A percentile compares a stretch with the other conserved stretches of the same genome.
phyloP scores from a whole-genome alignment of 2,888 invertebrate genomes.

The Petrolisthes manimaculis region DNA sequence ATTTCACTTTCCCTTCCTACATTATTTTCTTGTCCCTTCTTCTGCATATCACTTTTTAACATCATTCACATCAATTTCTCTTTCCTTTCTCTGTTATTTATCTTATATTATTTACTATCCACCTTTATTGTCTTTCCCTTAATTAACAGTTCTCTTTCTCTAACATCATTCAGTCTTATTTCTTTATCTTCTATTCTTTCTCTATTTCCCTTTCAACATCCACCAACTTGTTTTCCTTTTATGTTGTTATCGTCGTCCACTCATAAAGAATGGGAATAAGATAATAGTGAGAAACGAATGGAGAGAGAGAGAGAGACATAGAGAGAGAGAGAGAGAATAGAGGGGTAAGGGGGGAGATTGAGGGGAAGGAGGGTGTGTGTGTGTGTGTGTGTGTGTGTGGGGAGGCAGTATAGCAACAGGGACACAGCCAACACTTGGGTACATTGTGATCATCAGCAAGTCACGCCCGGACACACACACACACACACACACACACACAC shows the following conservation, averaged over 20 bases:
- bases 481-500: constrained; percentile 10
- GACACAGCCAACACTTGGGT: neutral
- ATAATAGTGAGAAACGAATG: neutral
- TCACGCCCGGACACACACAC: neutral
- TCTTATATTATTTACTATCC: neutral
- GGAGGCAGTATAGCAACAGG: too few species aligned
- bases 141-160: neutral
- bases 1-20: neutral
- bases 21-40: neutral
- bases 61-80: neutral
- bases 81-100: neutral
- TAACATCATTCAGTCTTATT: neutral
- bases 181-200: too few species aligned
- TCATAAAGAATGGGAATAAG: neutral
- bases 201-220: constrained; percentile 13
- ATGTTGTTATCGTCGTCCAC: neutral
- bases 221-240: neutral
- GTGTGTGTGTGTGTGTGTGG: constrained; percentile 7
- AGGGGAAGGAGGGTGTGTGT: neutral
- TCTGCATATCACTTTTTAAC: neutral
- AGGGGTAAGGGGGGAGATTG: neutral
- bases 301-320: constrained; percentile 29
- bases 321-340: constrained; percentile 27
- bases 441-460: neutral
- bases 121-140: neutral